Evolutionary conservation across 2,113 vertebrate genomes (phyloP).

Genomic region (Panthera tigris): DNA sequence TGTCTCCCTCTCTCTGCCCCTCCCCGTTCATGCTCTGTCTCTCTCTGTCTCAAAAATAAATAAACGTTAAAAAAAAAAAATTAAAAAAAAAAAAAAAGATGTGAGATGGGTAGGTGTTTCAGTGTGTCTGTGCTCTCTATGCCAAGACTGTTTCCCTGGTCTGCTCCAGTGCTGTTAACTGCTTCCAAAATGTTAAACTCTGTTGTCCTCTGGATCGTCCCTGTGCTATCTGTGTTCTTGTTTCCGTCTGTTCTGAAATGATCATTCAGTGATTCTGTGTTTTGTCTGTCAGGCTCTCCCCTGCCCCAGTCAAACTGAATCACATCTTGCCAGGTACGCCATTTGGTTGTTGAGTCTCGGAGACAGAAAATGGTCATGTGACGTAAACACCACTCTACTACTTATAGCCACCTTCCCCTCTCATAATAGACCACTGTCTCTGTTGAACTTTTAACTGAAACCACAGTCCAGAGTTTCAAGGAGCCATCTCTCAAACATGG

Average conservation of each 20-base stretch:
- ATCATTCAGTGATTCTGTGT: constrained; percentile 57
- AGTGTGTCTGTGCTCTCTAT: not conserved
- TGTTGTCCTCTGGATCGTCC: constrained; percentile 70
- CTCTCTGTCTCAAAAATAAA: no score
- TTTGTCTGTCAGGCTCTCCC: constrained; percentile 59
- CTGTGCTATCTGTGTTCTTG: constrained; percentile 78
- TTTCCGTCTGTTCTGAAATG: constrained; percentile 70
- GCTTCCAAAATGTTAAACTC: constrained; percentile 85
- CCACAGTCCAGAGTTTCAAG: not conserved
- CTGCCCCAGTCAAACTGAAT: not conserved
- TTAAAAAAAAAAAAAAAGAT: not conserved
- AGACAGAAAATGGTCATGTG: not conserved
- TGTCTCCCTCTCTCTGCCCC: no score
- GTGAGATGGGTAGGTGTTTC: not conserved
- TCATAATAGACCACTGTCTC: constrained; percentile 3
- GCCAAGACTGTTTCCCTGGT: constrained; percentile 66
- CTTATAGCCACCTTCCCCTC: not conserved
- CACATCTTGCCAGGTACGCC: constrained; percentile 7
- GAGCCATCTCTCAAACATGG: not conserved
- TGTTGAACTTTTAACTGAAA: constrained; percentile 46
- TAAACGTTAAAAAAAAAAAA: no score
- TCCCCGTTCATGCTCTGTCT: no score
- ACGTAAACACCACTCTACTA: not conserved
- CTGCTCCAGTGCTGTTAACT: constrained; percentile 75
- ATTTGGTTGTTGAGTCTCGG: not conserved